Evolutionary conservation across 2,888 invertebrate genomes (phyloP).

Genomic region (Callinectes sapidus): DNA sequence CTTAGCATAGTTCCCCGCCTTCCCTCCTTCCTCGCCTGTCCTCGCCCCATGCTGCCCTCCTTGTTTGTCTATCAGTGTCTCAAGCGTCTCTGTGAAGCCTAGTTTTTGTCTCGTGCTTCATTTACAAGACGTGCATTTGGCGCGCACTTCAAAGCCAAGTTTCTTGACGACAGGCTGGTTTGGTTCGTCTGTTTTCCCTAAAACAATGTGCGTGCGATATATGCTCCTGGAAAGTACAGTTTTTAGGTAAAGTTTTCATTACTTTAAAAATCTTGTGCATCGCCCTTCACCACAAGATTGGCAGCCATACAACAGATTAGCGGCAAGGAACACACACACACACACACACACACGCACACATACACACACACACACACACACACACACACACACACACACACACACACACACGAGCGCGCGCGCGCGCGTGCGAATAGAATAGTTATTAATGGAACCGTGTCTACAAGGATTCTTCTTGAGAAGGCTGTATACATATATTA

Average conservation of each 20-base stretch:
- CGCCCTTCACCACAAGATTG: not conserved
- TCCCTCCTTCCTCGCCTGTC: conserved; percentile 13
- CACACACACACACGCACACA: too few relatives aligned
- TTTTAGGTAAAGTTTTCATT: not conserved
- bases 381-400: too few relatives aligned
- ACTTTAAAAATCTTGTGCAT: not conserved
- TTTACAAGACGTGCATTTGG: not conserved
- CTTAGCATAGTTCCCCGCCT: conserved; percentile 28
- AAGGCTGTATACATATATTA: not conserved
- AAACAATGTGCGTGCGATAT: not conserved
- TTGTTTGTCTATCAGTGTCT: not conserved
- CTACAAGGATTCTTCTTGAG: not conserved
- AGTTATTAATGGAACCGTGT: not conserved
- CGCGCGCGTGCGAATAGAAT: not conserved
- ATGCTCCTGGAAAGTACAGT: not conserved
- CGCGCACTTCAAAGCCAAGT: not conserved
- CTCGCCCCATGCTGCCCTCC: conserved; percentile 14
- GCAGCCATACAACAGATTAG: not conserved
- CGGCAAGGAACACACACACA: not conserved
- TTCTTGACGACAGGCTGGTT: not conserved
- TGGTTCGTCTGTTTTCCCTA: not conserved
- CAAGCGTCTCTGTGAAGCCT: not conserved
- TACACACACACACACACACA: too few relatives aligned
- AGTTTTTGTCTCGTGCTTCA: not conserved
- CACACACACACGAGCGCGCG: too few relatives aligned